These are phyloP conservation scores for Esox lucius DNA, from an alignment of 2,797 vertebrate species.

Conservation along the genomic window DNA sequence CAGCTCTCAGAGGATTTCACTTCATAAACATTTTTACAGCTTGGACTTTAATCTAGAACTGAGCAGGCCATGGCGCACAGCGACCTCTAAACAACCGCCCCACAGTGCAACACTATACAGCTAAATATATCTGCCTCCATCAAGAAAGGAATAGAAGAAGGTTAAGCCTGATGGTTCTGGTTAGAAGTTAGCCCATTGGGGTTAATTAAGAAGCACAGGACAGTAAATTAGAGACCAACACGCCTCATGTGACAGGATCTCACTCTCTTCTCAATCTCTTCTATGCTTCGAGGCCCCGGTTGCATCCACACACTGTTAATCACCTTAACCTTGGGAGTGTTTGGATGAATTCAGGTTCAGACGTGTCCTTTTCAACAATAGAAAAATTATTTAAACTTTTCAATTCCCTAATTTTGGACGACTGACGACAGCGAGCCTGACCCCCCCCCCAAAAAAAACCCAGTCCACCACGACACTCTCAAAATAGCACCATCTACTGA, in stretches of 20 bases:
- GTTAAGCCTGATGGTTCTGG: slow-evolving; percentile 48
- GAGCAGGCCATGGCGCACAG: slow-evolving; percentile 66
- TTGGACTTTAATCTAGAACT: slow-evolving; percentile 60
- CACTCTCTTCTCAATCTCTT: slow-evolving; percentile 6
- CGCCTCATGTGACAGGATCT: slow-evolving; percentile 51
- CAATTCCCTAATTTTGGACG: slow-evolving; percentile 68
- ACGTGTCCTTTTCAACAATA: slow-evolving; percentile 35
- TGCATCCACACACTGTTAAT: no score
- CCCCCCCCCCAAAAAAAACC: slow-evolving; percentile 50
- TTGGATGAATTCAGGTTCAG: neutral
- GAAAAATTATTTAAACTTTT: slow-evolving; percentile 48
- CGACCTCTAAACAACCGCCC: slow-evolving; percentile 68
- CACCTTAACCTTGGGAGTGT: no score
- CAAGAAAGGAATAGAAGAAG: slow-evolving; percentile 47
- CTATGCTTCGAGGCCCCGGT: no score
- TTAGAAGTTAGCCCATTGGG: neutral
- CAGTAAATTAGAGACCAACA: slow-evolving; percentile 70
- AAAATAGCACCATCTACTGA: slow-evolving; percentile 73
- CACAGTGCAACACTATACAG: slow-evolving; percentile 65
- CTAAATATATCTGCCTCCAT: slow-evolving; percentile 71
- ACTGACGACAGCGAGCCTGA: slow-evolving; percentile 62
- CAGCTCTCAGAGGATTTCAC: slow-evolving; percentile 56
- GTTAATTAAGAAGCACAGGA: slow-evolving; percentile 72
- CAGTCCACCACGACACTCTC: slow-evolving; percentile 48
- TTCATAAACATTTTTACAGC: slow-evolving; percentile 80